Evolutionary conservation across 2,797 vertebrate genomes (phyloP).

Genomic region (Eptatretus atami): DNA sequence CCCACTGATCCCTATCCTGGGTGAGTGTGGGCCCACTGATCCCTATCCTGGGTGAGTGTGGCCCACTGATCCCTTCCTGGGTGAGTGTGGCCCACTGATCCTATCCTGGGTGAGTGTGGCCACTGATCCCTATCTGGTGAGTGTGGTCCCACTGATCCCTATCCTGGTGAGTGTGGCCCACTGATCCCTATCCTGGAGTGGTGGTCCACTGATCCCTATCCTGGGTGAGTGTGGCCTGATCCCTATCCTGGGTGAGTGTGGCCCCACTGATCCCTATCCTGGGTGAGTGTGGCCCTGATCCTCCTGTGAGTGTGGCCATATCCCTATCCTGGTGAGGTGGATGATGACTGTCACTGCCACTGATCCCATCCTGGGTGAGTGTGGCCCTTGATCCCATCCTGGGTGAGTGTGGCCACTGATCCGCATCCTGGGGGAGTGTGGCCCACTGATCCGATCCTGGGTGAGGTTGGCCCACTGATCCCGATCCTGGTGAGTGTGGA

Average conservation of each 20-base stretch:
- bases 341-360: no score
- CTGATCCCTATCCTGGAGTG: background rate
- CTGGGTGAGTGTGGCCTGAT: background rate
- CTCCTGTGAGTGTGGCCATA: background rate
- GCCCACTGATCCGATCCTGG: slow-evolving; percentile 14
- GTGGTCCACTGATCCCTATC: no score
- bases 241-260: no score
- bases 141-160: slow-evolving; percentile 27
- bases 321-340: no score
- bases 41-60: slow-evolving; percentile 25
- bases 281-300: slow-evolving; percentile 19
- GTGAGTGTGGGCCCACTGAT: no score
- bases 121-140: slow-evolving; percentile 21
- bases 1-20: no score
- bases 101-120: no score
- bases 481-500: slow-evolving; percentile 35
- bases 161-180: slow-evolving; percentile 25
- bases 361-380: slow-evolving; percentile 25
- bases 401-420: background rate
- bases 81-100: background rate
- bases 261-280: slow-evolving; percentile 12
- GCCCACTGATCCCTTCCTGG: background rate
- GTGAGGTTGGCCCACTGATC: slow-evolving; percentile 29
- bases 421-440: no score
- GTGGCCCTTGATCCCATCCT: background rate